Evolutionary conservation across 1,140 invertebrate genomes (phyloP).

Genomic region (Bursaphelenchus mucronatus): DNA sequence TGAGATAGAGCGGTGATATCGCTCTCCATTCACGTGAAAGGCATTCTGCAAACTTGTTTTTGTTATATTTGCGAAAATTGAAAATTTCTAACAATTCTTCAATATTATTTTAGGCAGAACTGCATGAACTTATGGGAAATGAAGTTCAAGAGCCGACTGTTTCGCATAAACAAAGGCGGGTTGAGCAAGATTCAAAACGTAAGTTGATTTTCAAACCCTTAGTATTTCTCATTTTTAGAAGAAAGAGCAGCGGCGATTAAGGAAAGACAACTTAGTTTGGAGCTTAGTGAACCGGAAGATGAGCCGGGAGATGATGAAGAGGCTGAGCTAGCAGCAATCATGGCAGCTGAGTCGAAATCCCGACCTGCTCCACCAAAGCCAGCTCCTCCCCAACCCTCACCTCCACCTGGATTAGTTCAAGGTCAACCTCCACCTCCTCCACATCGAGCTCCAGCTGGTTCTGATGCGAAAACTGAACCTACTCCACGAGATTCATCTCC

Average conservation of each 20-base stretch:
- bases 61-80: too few relatives aligned
- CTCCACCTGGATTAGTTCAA: too few relatives aligned
- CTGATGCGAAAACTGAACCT: neutral
- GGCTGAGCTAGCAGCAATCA: neutral
- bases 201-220: neutral
- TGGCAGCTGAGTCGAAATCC: neutral
- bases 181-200: neutral
- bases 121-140: slow-evolving; percentile 1
- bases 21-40: too few relatives aligned
- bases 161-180: slow-evolving; percentile 9
- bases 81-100: neutral
- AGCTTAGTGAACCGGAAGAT: neutral
- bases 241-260: neutral
- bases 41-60: too few relatives aligned
- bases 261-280: slow-evolving; percentile 1
- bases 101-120: slow-evolving; percentile 19
- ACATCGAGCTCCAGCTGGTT: neutral
- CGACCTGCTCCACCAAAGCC: neutral
- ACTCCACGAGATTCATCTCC: slow-evolving; percentile 1
- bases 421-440: neutral
- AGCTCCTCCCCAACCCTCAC: neutral
- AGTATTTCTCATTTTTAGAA: neutral
- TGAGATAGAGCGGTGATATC: too few relatives aligned
- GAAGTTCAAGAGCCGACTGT: slow-evolving; percentile 7
- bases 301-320: neutral